phyloP scores from a whole-genome alignment of 2,113 vertebrate genomes.

The Nyctibius bracteatus region DNA sequence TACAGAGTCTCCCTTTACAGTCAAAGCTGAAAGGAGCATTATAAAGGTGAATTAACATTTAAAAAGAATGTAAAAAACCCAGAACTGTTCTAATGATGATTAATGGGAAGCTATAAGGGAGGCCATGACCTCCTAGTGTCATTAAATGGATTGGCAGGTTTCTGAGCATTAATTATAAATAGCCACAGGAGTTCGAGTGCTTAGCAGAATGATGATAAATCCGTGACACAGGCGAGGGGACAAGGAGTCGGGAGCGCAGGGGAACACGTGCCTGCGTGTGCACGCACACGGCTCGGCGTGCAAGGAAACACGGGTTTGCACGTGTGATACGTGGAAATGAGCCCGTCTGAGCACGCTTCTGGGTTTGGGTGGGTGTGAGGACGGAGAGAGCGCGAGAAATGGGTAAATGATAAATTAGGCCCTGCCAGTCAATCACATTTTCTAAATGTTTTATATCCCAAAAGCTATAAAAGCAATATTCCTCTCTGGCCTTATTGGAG shows the following conservation, averaged over 20 bases:
- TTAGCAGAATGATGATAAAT: constrained; percentile 73
- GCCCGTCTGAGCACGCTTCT: fast-evolving
- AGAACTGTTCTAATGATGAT: constrained; percentile 77
- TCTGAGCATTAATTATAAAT: constrained; percentile 82
- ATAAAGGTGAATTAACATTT: constrained; percentile 82
- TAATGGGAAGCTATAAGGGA: constrained; percentile 78
- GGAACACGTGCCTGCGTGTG: not conserved
- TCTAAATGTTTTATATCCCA: constrained; percentile 79
- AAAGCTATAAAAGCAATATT: constrained; percentile 83
- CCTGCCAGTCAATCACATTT: constrained; percentile 73
- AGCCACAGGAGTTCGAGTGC: constrained; percentile 74
- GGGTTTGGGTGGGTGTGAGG: not conserved
- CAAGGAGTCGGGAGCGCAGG: not conserved
- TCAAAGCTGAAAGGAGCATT: constrained; percentile 73
- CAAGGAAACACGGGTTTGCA: not conserved
- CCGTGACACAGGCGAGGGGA: constrained; percentile 47
- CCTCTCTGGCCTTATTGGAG: constrained; percentile 76
- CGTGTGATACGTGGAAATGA: not conserved
- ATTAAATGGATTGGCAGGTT: constrained; percentile 82
- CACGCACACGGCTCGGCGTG: not conserved
- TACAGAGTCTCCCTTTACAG: constrained; percentile 62
- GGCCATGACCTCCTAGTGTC: constrained; percentile 76
- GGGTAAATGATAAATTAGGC: constrained; percentile 75
- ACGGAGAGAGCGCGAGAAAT: not conserved
- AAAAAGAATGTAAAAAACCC: constrained; percentile 77